Evolutionary conservation across 2,113 vertebrate species (phyloP).

Genomic region (Macheiramphus alcinus): DNA sequence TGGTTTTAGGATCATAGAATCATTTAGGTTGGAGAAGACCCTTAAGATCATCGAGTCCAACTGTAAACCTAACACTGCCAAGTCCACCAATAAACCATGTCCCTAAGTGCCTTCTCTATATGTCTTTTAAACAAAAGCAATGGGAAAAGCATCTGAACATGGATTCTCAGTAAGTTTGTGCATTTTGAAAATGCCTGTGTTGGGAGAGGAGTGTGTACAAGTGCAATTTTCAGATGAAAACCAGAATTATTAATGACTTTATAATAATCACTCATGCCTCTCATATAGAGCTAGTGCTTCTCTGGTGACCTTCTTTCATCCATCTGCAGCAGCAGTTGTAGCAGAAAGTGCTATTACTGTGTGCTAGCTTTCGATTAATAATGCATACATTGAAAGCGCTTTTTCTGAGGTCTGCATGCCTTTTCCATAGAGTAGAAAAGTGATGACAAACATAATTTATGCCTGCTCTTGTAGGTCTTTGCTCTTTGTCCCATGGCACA

Average conservation of each 20-base stretch:
- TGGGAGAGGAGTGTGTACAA: neutral
- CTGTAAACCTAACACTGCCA: neutral
- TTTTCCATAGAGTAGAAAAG: neutral
- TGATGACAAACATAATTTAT: neutral
- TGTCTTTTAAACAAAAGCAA: neutral
- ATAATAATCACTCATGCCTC: neutral
- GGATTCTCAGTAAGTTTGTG: neutral
- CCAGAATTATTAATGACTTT: constrained; percentile 34
- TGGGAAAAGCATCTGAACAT: neutral
- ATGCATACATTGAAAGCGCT: constrained; percentile 18
- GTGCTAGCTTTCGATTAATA: constrained; percentile 27
- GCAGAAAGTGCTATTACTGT: constrained; percentile 1
- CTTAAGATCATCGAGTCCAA: neutral
- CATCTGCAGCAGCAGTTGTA: neutral
- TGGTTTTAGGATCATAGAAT: neutral
- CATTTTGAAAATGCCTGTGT: neutral
- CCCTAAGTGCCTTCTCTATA: neutral
- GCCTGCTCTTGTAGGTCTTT: neutral
- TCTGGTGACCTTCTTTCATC: neutral
- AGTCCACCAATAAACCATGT: neutral
- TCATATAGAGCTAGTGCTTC: neutral
- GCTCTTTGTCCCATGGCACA: neutral
- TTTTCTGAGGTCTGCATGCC: neutral
- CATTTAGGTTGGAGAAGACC: neutral
- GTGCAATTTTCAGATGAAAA: neutral